Evolutionary conservation across 2,888 invertebrate species (phyloP).

Genomic region (Venusia cambrica): DNA sequence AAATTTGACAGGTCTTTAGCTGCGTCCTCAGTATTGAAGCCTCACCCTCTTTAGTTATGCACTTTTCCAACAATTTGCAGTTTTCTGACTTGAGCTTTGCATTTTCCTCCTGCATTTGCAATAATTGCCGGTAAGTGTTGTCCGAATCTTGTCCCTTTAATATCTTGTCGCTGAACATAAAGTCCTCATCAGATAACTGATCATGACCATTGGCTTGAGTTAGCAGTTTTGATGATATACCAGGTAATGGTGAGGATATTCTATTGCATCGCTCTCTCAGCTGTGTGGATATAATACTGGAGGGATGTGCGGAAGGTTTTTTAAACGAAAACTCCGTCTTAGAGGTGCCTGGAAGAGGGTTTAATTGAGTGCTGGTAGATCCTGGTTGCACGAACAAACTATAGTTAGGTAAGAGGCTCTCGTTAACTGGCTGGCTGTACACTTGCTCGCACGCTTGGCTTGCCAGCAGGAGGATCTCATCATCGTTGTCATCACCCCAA

Average conservation of each 20-base stretch:
- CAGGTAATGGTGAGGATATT: conserved; percentile 65
- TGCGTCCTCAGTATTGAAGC: conserved; percentile 78
- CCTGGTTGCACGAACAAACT: conserved; percentile 61
- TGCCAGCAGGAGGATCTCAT: conserved; percentile 68
- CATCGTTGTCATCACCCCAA: conserved; percentile 75
- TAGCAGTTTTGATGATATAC: conserved; percentile 51
- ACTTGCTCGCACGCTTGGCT: conserved; percentile 72
- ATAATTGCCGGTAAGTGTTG: conserved; percentile 53
- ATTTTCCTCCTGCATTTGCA: conserved; percentile 65
- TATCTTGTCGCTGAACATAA: conserved; percentile 57
- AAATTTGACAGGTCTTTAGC: conserved; percentile 66
- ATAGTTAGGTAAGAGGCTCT: conserved; percentile 56
- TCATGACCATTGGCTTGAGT: conserved; percentile 35
- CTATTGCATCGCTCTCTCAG: conserved; percentile 60
- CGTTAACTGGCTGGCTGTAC: conserved; percentile 42
- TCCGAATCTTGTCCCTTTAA: conserved; percentile 54
- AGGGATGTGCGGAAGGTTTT: conserved; percentile 46
- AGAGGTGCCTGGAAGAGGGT: conserved; percentile 49
- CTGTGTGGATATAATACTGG: conserved; percentile 45
- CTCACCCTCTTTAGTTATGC: conserved; percentile 79
- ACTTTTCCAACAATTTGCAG: conserved; percentile 69
- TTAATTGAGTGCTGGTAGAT: conserved; percentile 63
- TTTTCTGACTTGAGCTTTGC: conserved; percentile 66
- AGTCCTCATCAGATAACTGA: conserved; percentile 48
- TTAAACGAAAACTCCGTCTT: conserved; percentile 56